These are phyloP conservation scores for Diarsia rubi DNA, from an alignment of 2,888 invertebrate species.

Conservation along the genomic window DNA sequence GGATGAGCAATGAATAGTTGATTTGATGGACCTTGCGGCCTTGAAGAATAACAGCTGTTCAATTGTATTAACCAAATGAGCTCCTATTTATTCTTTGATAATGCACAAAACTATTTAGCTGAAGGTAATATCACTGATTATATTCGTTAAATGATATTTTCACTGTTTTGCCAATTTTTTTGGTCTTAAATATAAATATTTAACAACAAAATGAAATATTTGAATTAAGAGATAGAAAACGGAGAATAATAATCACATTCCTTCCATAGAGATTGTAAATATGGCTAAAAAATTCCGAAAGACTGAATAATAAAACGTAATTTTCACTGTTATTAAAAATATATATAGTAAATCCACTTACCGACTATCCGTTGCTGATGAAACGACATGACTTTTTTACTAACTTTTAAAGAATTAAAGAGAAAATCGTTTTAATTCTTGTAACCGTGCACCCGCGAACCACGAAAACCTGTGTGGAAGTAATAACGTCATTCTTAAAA, in stretches of 20 bases:
- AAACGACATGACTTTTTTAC: constrained; percentile 77
- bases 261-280: neutral
- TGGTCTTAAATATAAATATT: neutral
- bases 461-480: constrained; percentile 79
- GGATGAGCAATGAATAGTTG: constrained; percentile 44
- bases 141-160: neutral
- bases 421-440: constrained; percentile 46
- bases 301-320: neutral
- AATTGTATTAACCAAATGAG: constrained; percentile 40
- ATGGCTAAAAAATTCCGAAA: neutral
- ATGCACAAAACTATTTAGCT: constrained; percentile 5
- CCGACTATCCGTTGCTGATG: constrained; percentile 80
- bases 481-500: constrained; percentile 88
- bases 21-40: constrained; percentile 20
- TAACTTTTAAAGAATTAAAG: constrained; percentile 42
- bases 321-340: constrained; percentile 8
- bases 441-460: constrained; percentile 67
- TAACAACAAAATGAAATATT: neutral
- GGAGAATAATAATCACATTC: neutral
- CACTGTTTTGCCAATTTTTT: neutral
- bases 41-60: constrained; percentile 41
- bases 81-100: neutral
- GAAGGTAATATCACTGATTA: neutral
- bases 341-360: constrained; percentile 69
- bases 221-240: neutral